Base-by-base conservation (phyloP, 2,797 vertebrate genomes). In the Xenentodon cancila region DNA sequence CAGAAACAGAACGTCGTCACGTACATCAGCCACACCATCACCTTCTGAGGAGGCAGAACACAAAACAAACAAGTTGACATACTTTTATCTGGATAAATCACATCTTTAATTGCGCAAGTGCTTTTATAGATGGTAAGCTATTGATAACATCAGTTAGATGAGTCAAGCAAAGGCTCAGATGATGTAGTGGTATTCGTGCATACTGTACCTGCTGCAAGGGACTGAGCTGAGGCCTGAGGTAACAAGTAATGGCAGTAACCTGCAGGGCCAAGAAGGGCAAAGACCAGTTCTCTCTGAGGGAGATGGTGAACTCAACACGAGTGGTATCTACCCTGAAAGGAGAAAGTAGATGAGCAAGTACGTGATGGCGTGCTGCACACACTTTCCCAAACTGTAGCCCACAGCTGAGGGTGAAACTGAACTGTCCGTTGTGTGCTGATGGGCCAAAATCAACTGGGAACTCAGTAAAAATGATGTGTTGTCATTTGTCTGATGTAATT, bases 221-320 rank as follows among this genome's bases (percentile, higher is more conserved):
- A 22, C 84, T 93, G 70, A 98, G 91, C 73, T 94, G 93, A 68
- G 92, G 90, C 75, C 94, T 90, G 47, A 99, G 91, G 46, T 96
- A 96, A 73, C 94, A 97, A 0, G 96, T 97, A 88, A 98, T 93
- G 8, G 95, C 92, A 13, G 96, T 89, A 60, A 97, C 93, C 84
- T 99, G 97, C 78, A 97, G 90, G 0, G 96, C 96, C 50, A 99
- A 93, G 90, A 99, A 98, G 0, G 97, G 97, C 62, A 99, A 74
- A 1, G 97, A 96, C 97, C 97, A 99, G 85, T 98, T 99, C 91
- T 99, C 97, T 84, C 97, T 93, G 62, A 99, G 92, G 1, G 97
- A 97, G 88, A 99, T 95, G 79, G 97, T 99, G 85, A 99, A 99
- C 86, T 99, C 97, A 47, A 98, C 97, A 51, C 97, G 94, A 43